Percentiles rank a stretch among this genome's conserved stretches.
phyloP scores from a whole-genome alignment of 2,797 vertebrate genomes.

The Loris lydekkerianus region DNA sequence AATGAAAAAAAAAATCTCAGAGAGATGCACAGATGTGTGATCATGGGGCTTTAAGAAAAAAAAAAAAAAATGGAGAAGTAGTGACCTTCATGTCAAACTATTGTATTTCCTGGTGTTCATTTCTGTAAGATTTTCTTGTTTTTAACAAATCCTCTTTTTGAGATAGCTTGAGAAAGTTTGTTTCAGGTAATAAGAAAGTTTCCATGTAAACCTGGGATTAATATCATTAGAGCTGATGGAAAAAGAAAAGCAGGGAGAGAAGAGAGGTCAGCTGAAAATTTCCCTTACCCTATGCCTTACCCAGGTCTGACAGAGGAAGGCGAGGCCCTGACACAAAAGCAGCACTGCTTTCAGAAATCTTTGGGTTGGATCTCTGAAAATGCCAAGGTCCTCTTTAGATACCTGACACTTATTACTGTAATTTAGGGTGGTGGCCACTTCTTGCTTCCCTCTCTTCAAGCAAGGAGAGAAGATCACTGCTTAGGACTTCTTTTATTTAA shows the following conservation, averaged over 20 bases:
- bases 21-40: not conserved
- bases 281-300: not conserved
- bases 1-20: not conserved
- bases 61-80: not conserved
- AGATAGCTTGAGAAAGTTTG: not conserved
- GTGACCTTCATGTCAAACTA: not conserved
- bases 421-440: not conserved
- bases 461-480: not conserved
- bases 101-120: not conserved
- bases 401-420: not conserved
- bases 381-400: not conserved
- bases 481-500: not conserved
- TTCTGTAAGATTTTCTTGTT: not conserved
- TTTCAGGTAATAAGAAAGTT: not conserved
- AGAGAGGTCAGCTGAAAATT: not conserved
- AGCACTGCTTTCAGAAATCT: too few species aligned
- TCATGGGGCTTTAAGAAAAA: not conserved
- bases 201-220: not conserved
- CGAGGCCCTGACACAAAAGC: not conserved
- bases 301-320: not conserved
- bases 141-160: not conserved
- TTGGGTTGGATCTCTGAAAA: not conserved
- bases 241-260: not conserved
- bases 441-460: too few species aligned
- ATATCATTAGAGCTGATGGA: not conserved